Evolutionary conservation across 2,888 invertebrate genomes (phyloP).

Genomic region (Drosophila melanocephala): DNA sequence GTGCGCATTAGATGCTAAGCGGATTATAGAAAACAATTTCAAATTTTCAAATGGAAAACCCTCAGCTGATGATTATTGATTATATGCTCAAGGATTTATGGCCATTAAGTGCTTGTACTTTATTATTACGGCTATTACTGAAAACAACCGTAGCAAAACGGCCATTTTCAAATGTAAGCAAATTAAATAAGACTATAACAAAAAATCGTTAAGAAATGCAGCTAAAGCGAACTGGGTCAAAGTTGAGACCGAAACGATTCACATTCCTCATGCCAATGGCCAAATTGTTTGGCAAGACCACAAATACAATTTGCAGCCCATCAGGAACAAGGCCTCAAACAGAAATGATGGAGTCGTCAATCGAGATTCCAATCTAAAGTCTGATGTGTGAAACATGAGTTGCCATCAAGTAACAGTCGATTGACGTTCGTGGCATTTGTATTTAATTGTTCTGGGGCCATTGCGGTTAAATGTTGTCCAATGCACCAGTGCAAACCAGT

Average conservation of each 20-base stretch:
- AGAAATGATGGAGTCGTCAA: neutral
- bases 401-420: slow-evolving; percentile 13
- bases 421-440: slow-evolving; percentile 34
- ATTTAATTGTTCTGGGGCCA: slow-evolving; percentile 30
- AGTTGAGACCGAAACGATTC: neutral
- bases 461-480: slow-evolving; percentile 40
- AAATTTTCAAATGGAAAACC: neutral
- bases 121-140: neutral
- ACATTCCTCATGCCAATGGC: neutral
- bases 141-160: neutral
- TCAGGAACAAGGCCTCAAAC: neutral
- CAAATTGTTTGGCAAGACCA: neutral
- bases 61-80: neutral
- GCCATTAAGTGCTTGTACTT: neutral
- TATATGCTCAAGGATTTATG: neutral
- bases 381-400: neutral
- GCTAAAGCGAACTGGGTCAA: neutral
- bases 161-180: neutral
- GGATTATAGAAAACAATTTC: slow-evolving; percentile 1
- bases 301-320: neutral
- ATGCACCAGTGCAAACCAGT: neutral
- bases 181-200: neutral
- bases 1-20: slow-evolving; percentile 1
- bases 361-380: neutral
- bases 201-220: neutral